Conservation (phyloP, 2,888 invertebrate genomes). For the Axea sp. region DNA sequence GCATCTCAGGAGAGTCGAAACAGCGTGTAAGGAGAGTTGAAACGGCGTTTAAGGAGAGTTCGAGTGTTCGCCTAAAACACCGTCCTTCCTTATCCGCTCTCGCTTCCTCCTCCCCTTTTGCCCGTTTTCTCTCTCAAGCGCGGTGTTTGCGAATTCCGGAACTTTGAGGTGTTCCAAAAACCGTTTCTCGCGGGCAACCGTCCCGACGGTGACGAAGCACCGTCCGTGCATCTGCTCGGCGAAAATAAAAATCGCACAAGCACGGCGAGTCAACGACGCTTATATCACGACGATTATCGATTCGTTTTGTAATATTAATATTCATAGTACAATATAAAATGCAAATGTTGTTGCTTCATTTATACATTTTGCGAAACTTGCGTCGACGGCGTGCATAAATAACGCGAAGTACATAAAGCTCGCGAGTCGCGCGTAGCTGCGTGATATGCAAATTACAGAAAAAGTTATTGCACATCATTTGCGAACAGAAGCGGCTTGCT, state of each 20-base stretch:
- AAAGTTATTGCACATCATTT: constrained; percentile 55
- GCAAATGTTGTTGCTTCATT: constrained; percentile 48
- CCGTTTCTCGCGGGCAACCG: too few species aligned
- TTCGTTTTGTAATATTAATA: constrained; percentile 32
- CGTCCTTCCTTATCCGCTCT: too few species aligned
- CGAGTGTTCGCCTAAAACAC: too few species aligned
- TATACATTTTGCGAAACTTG: constrained; percentile 46
- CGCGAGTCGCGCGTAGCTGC: constrained; percentile 19
- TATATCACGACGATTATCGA: constrained; percentile 3
- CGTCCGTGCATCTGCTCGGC: too few species aligned
- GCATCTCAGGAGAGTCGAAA: too few species aligned
- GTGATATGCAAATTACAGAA: constrained; percentile 56
- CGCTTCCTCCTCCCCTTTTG: too few species aligned
- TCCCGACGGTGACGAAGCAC: too few species aligned
- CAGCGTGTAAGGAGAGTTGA: too few species aligned
- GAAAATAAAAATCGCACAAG: constrained; percentile 14
- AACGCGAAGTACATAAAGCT: constrained; percentile 44
- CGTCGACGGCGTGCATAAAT: constrained; percentile 40
- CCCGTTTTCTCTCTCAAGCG: too few species aligned
- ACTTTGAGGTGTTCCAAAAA: too few species aligned
- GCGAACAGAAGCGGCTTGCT: constrained; percentile 60
- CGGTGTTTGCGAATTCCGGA: too few species aligned
- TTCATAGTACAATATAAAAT: constrained; percentile 38
- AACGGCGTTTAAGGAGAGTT: too few species aligned
- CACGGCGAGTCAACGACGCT: constrained; percentile 1